Evolutionary conservation across 2,797 vertebrate species (phyloP).

Genomic region (Synanceia verrucosa): DNA sequence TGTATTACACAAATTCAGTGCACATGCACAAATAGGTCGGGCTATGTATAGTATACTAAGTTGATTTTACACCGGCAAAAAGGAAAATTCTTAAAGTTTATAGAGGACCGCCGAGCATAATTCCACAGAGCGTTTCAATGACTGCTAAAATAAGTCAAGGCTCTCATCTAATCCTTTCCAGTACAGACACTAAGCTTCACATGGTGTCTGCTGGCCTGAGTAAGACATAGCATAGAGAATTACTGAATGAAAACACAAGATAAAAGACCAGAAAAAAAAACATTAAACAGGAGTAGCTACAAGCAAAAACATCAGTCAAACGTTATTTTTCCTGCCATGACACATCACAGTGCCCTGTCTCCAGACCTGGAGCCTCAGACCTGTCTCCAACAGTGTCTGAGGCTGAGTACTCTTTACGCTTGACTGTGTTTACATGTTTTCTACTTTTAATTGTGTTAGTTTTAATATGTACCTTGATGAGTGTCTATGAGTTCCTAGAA

Average conservation of each 20-base stretch:
- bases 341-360: background rate
- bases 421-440: too few species aligned
- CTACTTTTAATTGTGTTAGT: too few species aligned
- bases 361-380: too few species aligned
- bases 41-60: slow-evolving; percentile 2
- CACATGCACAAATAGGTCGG: slow-evolving; percentile 5
- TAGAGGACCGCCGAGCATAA: background rate
- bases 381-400: background rate
- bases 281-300: background rate
- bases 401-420: too few species aligned
- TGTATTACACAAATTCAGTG: slow-evolving; percentile 38
- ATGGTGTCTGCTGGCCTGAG: background rate
- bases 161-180: background rate
- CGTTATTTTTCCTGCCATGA: background rate
- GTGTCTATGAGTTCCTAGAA: too few species aligned
- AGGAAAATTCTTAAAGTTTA: background rate
- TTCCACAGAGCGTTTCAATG: background rate
- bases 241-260: background rate
- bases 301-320: background rate
- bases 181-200: background rate
- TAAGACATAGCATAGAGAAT: background rate
- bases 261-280: background rate
- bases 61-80: background rate
- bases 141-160: background rate
- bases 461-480: too few species aligned